Percentiles rank a stretch among this genome's conserved stretches.
Evolutionary conservation across 2,888 invertebrate genomes (phyloP).

Genomic region (Falcaria lacertinaria): DNA sequence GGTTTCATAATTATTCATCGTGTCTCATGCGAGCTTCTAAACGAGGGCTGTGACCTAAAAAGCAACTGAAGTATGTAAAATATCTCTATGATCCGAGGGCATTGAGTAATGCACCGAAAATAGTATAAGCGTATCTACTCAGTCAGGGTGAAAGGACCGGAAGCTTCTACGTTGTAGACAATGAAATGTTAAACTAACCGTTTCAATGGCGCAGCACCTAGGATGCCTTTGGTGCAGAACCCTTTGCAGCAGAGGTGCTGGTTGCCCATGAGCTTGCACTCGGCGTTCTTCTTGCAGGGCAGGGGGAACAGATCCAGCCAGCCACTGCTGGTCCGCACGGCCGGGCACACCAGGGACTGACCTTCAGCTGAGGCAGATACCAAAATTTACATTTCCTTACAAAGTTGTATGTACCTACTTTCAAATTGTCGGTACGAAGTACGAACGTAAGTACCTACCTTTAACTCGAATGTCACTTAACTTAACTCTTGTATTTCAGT

Average conservation of each 20-base stretch:
- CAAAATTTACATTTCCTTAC: too few relatives aligned
- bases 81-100: neutral
- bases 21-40: neutral
- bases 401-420: too few relatives aligned
- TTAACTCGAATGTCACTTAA: too few relatives aligned
- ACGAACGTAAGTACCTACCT: too few relatives aligned
- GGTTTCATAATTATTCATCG: neutral
- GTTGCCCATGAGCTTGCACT: slow-evolving; percentile 77
- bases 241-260: slow-evolving; percentile 79
- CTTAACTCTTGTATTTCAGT: too few relatives aligned
- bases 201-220: slow-evolving; percentile 35
- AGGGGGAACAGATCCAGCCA: slow-evolving; percentile 78
- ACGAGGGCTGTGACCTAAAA: neutral
- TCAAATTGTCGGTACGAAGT: too few relatives aligned
- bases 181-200: slow-evolving; percentile 36
- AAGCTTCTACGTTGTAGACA: slow-evolving; percentile 3
- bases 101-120: neutral
- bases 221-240: slow-evolving; percentile 71
- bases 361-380: slow-evolving; percentile 28
- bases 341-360: slow-evolving; percentile 62
- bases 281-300: slow-evolving; percentile 74
- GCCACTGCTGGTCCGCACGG: slow-evolving; percentile 69
- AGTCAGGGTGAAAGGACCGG: neutral
- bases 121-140: neutral
- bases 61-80: neutral